Conservation (phyloP, 92 coral and sea anemone species). For the Phymanthus crucifer region DNA sequence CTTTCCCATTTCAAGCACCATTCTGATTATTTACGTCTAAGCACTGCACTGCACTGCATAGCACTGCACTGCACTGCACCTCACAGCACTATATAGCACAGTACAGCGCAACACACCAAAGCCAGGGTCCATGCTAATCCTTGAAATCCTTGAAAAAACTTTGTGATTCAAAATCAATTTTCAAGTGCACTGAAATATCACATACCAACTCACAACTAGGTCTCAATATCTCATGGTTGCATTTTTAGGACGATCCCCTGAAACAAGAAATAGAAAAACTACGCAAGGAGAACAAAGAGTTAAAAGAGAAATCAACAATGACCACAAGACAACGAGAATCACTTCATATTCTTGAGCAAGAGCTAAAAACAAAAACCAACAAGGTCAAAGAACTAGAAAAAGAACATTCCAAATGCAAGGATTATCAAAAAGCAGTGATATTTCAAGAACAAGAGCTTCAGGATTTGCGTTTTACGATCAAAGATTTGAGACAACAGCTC, state of each 20-base stretch:
- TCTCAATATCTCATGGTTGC: neutral
- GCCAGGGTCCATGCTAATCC: too few relatives aligned
- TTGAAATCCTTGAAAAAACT: too few relatives aligned
- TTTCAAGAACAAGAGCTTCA: slow-evolving; percentile 71
- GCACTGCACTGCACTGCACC: too few relatives aligned
- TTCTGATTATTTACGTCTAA: too few relatives aligned
- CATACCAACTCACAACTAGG: too few relatives aligned
- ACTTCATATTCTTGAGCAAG: slow-evolving; percentile 71
- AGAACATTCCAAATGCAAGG: slow-evolving; percentile 65
- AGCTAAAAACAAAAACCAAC: slow-evolving; percentile 59
- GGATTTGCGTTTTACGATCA: slow-evolving; percentile 57
- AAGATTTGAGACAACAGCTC: slow-evolving; percentile 60
- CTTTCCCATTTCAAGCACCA: too few relatives aligned
- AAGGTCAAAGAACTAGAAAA: slow-evolving; percentile 69
- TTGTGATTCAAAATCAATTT: too few relatives aligned
- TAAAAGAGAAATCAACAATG: slow-evolving; percentile 54
- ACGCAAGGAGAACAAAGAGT: slow-evolving; percentile 61
- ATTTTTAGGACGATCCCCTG: slow-evolving; percentile 38
- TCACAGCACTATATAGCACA: too few relatives aligned
- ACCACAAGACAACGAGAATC: slow-evolving; percentile 62
- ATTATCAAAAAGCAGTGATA: slow-evolving; percentile 78
- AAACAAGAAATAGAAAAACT: slow-evolving; percentile 62
- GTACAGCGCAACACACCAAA: too few relatives aligned
- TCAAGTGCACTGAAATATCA: too few relatives aligned
- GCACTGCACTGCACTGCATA: too few relatives aligned